Evolutionary conservation across 2,888 invertebrate species (phyloP).

Genomic region (Nephrocerus scutellatus): DNA sequence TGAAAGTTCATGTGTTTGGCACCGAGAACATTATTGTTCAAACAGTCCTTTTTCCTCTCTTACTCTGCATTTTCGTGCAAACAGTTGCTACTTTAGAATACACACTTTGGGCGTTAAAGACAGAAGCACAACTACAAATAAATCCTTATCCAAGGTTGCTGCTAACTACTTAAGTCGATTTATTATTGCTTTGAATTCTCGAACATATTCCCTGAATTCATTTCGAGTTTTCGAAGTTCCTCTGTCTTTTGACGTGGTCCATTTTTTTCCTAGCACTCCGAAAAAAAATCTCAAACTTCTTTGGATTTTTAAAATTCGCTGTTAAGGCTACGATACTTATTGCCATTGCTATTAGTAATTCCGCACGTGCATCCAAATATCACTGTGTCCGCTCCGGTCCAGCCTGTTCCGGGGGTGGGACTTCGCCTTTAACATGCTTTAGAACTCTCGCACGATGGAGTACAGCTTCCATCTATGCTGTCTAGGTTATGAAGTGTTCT

Average conservation of each 20-base stretch:
- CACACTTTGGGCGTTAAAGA: constrained; percentile 5
- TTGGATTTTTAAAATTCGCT: too few relatives aligned
- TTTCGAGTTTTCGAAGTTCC: too few relatives aligned
- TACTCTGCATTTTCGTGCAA: too few relatives aligned
- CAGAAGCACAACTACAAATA: constrained; percentile 3
- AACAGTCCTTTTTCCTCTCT: too few relatives aligned
- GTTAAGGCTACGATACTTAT: constrained; percentile 6
- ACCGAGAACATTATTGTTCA: too few relatives aligned
- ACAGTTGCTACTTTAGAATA: too few relatives aligned
- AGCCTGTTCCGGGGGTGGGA: not conserved
- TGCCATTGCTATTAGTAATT: constrained; percentile 8
- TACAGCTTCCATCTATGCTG: constrained; percentile 9
- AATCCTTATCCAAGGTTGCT: constrained; percentile 1
- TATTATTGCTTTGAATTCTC: constrained; percentile 5
- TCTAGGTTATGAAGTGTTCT: too few relatives aligned
- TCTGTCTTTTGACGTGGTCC: not conserved
- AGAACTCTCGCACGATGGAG: constrained; percentile 4
- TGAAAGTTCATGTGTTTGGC: too few relatives aligned
- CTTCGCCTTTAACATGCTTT: not conserved
- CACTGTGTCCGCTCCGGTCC: constrained; percentile 2
- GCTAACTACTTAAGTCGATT: constrained; percentile 1
- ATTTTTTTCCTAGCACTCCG: too few relatives aligned
- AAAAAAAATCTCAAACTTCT: too few relatives aligned
- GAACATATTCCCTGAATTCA: constrained; percentile 12
- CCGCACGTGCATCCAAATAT: constrained; percentile 5